These are phyloP conservation scores for Drosophila quasianomalipes DNA, from an alignment of 2,888 invertebrate species.

Conservation along the genomic window DNA sequence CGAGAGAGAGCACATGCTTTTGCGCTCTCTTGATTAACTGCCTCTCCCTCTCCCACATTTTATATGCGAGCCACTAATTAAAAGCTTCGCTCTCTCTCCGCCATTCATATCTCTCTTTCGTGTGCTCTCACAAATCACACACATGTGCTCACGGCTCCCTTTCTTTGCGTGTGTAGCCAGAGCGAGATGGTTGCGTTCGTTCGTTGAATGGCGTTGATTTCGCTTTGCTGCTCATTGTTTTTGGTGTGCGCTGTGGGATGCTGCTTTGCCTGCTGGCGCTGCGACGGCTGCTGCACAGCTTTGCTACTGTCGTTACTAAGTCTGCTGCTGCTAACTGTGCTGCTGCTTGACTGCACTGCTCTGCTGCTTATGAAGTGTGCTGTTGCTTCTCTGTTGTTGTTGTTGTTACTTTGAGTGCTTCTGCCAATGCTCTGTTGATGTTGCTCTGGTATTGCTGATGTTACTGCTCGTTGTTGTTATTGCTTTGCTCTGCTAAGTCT, in stretches of 20 bases:
- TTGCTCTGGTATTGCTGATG: constrained; percentile 9
- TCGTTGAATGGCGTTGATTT: constrained; percentile 71
- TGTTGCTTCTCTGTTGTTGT: background rate
- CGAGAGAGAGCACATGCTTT: background rate
- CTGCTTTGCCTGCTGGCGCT: constrained; percentile 20
- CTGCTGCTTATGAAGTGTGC: background rate
- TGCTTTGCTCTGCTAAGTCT: too few species aligned
- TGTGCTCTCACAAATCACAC: constrained; percentile 32
- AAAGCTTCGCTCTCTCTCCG: constrained; percentile 32
- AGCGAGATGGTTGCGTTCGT: constrained; percentile 60
- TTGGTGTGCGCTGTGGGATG: constrained; percentile 39
- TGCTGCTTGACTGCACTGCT: background rate
- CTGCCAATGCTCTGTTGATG: background rate
- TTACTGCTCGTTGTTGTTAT: too few species aligned
- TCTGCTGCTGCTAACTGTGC: background rate
- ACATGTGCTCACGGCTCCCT: background rate
- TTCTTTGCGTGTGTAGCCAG: constrained; percentile 34
- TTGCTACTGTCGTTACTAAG: background rate
- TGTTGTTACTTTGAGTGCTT: background rate
- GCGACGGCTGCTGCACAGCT: constrained; percentile 7
- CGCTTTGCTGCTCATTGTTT: constrained; percentile 57
- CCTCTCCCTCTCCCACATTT: constrained; percentile 23
- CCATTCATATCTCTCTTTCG: constrained; percentile 2
- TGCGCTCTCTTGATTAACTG: constrained; percentile 21
- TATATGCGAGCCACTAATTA: constrained; percentile 34